These are phyloP conservation scores for Plectrocnemia conspersa DNA, from an alignment of 1,140 invertebrate genomes.

Conservation along the genomic window DNA sequence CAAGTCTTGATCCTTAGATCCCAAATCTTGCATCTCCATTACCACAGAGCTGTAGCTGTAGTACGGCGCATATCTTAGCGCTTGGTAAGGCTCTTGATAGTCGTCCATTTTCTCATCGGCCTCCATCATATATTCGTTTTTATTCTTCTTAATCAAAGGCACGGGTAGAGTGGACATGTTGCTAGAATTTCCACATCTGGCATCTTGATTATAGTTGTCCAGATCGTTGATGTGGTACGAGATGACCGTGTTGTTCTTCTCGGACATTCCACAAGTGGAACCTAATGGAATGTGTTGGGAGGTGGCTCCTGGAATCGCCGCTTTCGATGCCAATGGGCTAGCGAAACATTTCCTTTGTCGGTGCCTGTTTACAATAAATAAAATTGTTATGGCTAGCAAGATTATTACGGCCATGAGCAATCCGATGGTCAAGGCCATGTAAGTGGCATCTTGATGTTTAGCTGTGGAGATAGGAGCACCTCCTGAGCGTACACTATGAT, in stretches of 20 bases:
- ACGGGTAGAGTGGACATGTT: slow-evolving; percentile 53
- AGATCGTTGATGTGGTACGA: slow-evolving; percentile 44
- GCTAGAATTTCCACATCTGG: slow-evolving; percentile 45
- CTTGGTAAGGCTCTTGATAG: slow-evolving; percentile 76
- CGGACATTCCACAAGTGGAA: slow-evolving; percentile 28
- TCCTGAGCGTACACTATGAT: slow-evolving; percentile 49
- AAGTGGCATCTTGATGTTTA: slow-evolving; percentile 66
- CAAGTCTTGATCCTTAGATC: slow-evolving; percentile 56
- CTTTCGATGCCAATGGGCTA: slow-evolving; percentile 64
- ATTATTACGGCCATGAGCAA: slow-evolving; percentile 74
- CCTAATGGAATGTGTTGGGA: slow-evolving; percentile 28
- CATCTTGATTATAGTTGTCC: slow-evolving; percentile 41
- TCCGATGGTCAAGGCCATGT: slow-evolving; percentile 78
- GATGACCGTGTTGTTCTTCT: slow-evolving; percentile 41
- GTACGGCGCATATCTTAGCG: slow-evolving; percentile 69
- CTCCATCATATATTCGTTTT: slow-evolving; percentile 46
- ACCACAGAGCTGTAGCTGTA: slow-evolving; percentile 74
- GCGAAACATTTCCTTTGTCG: slow-evolving; percentile 73
- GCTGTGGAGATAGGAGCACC: slow-evolving; percentile 62
- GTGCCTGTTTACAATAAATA: slow-evolving; percentile 72
- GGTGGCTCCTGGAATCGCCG: slow-evolving; percentile 40
- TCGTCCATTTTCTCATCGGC: slow-evolving; percentile 66
- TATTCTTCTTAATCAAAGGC: slow-evolving; percentile 48
- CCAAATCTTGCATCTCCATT: slow-evolving; percentile 70
- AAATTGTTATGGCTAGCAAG: slow-evolving; percentile 66